phyloP scores from a whole-genome alignment of 2,888 invertebrate species.

The Conomelus anceps region DNA sequence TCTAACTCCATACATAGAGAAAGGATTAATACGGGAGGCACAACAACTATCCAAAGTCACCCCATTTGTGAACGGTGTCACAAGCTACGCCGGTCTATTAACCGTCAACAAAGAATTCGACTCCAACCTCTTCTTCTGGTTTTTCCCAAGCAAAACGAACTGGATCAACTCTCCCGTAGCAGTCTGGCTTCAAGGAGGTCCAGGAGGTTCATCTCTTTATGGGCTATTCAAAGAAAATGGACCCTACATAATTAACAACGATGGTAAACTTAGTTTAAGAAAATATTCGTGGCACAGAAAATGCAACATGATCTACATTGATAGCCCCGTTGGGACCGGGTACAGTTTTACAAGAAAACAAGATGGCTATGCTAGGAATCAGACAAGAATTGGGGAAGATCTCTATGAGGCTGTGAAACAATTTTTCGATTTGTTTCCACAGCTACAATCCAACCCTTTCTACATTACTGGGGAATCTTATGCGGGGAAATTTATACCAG shows the following conservation, averaged over 20 bases:
- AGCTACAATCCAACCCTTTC: conserved; percentile 49
- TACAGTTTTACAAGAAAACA: conserved; percentile 56
- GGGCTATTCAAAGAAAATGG: conserved; percentile 55
- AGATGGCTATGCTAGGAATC: conserved; percentile 48
- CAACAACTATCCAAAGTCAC: conserved; percentile 25
- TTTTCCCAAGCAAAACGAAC: conserved; percentile 43
- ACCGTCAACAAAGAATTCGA: conserved; percentile 48
- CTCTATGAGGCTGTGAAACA: conserved; percentile 50
- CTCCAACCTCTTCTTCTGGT: conserved; percentile 49
- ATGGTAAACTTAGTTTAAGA: conserved; percentile 35
- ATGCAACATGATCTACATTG: conserved; percentile 55
- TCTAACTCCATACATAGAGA: conserved; percentile 52
- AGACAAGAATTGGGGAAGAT: conserved; percentile 50
- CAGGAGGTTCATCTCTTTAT: conserved; percentile 50
- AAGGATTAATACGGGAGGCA: conserved; percentile 47
- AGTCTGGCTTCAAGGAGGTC: conserved; percentile 55
- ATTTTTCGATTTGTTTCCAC: conserved; percentile 54
- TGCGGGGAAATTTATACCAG: conserved; percentile 51
- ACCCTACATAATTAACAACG: conserved; percentile 40
- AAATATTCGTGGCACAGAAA: conserved; percentile 53
- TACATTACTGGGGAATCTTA: conserved; percentile 58
- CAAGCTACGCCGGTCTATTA: conserved; percentile 55
- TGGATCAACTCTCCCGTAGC: conserved; percentile 44
- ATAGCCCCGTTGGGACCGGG: conserved; percentile 59
- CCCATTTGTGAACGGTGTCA: conserved; percentile 39